phyloP scores from a whole-genome alignment of 2,888 invertebrate species.

The Cryptocephalus primarius region DNA sequence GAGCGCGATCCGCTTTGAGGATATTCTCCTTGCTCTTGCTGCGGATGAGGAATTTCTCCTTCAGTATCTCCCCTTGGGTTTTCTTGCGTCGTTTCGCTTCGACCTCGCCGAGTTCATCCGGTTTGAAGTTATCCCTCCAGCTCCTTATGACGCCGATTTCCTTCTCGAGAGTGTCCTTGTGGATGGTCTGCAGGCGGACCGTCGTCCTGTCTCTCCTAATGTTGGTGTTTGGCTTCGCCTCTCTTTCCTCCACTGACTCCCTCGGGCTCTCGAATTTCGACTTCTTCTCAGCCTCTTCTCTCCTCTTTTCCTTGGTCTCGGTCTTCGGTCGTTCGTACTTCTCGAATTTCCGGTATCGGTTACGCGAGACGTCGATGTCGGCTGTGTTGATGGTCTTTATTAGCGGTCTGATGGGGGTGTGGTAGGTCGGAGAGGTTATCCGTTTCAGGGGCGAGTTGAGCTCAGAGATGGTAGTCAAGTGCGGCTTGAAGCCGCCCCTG shows the following conservation, averaged over 20 bases:
- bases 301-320: constrained; percentile 4
- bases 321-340: constrained; percentile 13
- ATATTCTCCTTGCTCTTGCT: constrained; percentile 46
- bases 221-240: constrained; percentile 29
- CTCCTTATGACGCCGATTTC: constrained; percentile 25
- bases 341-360: constrained; percentile 43
- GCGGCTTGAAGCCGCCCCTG: constrained; percentile 54
- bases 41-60: constrained; percentile 64
- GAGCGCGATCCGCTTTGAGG: constrained; percentile 20
- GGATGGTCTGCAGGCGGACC: constrained; percentile 60
- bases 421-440: constrained; percentile 42
- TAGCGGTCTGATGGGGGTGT: constrained; percentile 44
- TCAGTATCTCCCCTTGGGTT: constrained; percentile 53
- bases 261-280: constrained; percentile 6
- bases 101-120: constrained; percentile 40
- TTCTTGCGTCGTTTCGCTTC: constrained; percentile 36
- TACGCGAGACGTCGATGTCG: constrained; percentile 72
- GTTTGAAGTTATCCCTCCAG: constrained; percentile 53
- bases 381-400: constrained; percentile 73
- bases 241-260: constrained; percentile 37
- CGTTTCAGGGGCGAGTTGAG: constrained; percentile 40
- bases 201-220: constrained; percentile 65
- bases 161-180: constrained; percentile 26
- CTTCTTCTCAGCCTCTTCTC: constrained; percentile 4
- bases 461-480: constrained; percentile 63